Base-by-base conservation (phyloP, 2,113 vertebrate species). In the Crypturellus undulatus region DNA sequence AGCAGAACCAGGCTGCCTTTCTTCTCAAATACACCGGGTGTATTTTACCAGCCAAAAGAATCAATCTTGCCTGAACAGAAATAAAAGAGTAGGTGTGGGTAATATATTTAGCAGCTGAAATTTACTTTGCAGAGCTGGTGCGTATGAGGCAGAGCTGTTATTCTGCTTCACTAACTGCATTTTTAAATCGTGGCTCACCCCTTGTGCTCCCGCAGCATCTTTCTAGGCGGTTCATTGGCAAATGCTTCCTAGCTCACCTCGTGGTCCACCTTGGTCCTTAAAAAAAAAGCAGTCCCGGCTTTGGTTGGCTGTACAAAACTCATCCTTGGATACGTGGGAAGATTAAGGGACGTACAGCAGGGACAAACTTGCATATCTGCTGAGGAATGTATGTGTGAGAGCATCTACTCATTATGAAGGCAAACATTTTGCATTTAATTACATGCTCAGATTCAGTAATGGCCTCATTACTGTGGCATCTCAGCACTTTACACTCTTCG, bases 401-500 rank as follows among this genome's bases (percentile, higher is more conserved):
- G 71, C 81, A 96, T 93, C 84, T 91, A 92, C 91, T 96, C 84
- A 84, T 92, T 94, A 82, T 12, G 63, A 92, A 91, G 67, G 78
- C 91, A 96, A 96, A 93, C 67, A 94, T 85, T 97, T 96, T 93
- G 89, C 59, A 73, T 79, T 87, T 95, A 94, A 96, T 96, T 94
- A 96, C 78, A 92, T 69, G 91, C 89, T 92, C 91, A 69, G 84
- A 70, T 87, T 84, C 92, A 69, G 87, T 97, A 95, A 95, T 91
- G 75, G 94, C 84, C 91, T 96, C 94, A 91, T 97, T 94, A 96
- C 40, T 3, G 45, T 28, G 82, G 84, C 84, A 91, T 87, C 81
- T 94, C 94, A 95, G 95, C 91, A 79, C 84, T 87, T 84, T 32
- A 40, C 2, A 2, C 81, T 87, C 87, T 89, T 91, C 81, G 87